Evolutionary conservation across 2,888 invertebrate species (phyloP), one percentile per base, ranked within the genome.

Genomic region (Folsomia candida): DNA sequence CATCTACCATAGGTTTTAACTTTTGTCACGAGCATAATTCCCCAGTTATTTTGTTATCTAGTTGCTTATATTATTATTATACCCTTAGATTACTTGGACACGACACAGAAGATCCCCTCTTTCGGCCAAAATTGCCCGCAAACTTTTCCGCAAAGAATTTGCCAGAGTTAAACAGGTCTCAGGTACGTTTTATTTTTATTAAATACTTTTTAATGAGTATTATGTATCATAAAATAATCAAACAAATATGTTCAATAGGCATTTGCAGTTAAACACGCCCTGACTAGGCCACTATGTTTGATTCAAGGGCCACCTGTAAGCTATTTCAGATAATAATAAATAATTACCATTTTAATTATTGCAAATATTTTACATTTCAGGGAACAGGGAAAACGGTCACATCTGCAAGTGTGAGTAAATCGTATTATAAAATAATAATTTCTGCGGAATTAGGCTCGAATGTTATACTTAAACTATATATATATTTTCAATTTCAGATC

Each of bases 351-450:
- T 22, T 57, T 20, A 47, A 9, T 47, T 47, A 14, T 47, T 47
- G 47, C 47, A n/a, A n/a, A n/a, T n/a, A n/a, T 27, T 62, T 86
- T 22, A 11, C 28, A 0, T 94, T 94, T 0, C 97, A 97, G 0
- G 96, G 96, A 63, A 98, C 98, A 0, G 98, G 98, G 3, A 99
- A 99, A 85, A 99, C 99, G 0, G 99, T 99, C 0, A 99, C 99
- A 0, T 98, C 98, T 0, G 99, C 99, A 0, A 97, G 98, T n/a
- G n/a, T n/a, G n/a, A n/a, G n/a, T n/a, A n/a, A n/a, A n/a, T n/a
- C n/a, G n/a, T n/a, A n/a, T n/a, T n/a, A n/a, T n/a, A n/a, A n/a
- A n/a, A n/a, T n/a, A n/a, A n/a, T n/a, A n/a, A n/a, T n/a, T n/a
- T n/a, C n/a, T n/a, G n/a, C n/a, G n/a, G n/a, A n/a, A n/a, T n/a